Base-by-base conservation (phyloP, 2,797 vertebrate species). In the Phaenicophaeus curvirostris region DNA sequence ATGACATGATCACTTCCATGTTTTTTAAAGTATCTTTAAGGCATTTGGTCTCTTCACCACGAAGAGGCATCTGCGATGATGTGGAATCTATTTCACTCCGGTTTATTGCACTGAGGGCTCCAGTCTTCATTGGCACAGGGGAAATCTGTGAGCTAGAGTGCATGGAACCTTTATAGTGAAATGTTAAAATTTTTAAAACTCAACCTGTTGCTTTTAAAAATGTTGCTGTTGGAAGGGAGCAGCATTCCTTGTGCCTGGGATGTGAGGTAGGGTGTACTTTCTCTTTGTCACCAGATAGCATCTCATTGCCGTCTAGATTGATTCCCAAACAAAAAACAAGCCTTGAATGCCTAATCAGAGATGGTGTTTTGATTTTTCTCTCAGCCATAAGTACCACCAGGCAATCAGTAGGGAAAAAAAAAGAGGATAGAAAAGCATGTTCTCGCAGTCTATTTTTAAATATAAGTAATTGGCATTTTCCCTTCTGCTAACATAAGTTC, bases 381-480 rank as follows among this genome's bases (percentile, higher is more conserved):
- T 96, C 85, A 97, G 92, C 88, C 89, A 30, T 96, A 96, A 96
- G 91, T 95, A 97, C 92, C 93, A 96, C 78, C 85, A 96, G 94
- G 95, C 92, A 97, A 97, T 96, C 96, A 97, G 95, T 48, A 94
- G 92, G 48, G 24, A 3, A 33, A 71, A 78, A 15, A 20, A 7
- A 25, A 3, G 30, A 19, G 27, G 11, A 89, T 24, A 46, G 44
- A 68, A 90, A 96, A 94, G 54, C 51, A 79, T 91, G 88, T 95
- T 96, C 87, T 93, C 87, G 91, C 75, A 67, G 78, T 94, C 95
- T 97, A 94, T 97, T 97, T 97, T 97, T 97, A 97, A 97, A 96
- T 96, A 62, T 37, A 96, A 94, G 79, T 96, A 96, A 97, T 97
- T 96, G 96, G 85, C 94, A 91, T 97, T 96, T 97, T 96, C 44